Evolutionary conservation across 2,797 vertebrate genomes (phyloP), one percentile per base, ranked within the genome.

Genomic region (Botia almorhae): DNA sequence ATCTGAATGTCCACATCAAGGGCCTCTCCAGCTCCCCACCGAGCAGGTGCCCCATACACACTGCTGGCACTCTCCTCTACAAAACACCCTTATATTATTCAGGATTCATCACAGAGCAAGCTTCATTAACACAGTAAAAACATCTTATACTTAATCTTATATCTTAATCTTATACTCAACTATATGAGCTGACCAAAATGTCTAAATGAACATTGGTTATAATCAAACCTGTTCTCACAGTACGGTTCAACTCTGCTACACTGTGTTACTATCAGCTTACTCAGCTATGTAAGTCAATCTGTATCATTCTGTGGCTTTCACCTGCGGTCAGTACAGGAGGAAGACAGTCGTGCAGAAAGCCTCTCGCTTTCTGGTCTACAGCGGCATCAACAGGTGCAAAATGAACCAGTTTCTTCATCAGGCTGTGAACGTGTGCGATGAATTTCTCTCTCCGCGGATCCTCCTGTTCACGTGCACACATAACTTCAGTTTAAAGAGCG

Each of bases 301-400:
- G 51, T 53, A 46, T 46, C 43, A 1, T 33, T 11, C 2, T 29
- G 50, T 58, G 23, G 23, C 21, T 39, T 43, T 33, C 87, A 95
- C 93, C 95, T 60, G 92, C 86, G 0, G 94, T 96, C 33, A 98
- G 91, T 78, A 93, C 81, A 0, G 97, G 98, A 5, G 98, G 97
- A 2, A 99, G 93, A 78, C 96, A 98, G 89, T 99, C 97, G 2
- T 98, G 96, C 70, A 99, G 89, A 87, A 96, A 97, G 0, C 87
- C 93, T 91, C 93, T 95, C 74, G 96, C 96, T 90, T 96, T 96
- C 90, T 98, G 96, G 89, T 99, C 98, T 53, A 98, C 96, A 0
- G 96, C 96, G 19, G 97, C 97, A 61, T 99, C 98, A 0, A 99
- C 90, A 0, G 98, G 97, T 0, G 94, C 95, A 11, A 94, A 98